phyloP scores from a whole-genome alignment of 2,888 invertebrate genomes.

The Cepaea hortensis region DNA sequence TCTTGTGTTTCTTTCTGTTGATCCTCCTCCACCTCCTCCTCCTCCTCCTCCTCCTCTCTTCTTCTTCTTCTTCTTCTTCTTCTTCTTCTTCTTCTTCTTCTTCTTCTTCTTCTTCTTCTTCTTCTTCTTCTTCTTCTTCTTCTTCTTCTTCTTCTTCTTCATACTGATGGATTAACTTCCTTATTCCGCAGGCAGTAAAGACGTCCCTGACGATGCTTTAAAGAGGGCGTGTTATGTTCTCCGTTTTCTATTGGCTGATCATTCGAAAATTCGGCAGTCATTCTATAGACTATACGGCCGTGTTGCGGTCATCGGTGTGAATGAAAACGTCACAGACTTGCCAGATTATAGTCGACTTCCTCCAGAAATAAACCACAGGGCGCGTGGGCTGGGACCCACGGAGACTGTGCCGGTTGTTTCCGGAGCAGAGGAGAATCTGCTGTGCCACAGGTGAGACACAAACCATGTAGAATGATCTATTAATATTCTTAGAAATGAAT shows the following conservation, averaged over 20 bases:
- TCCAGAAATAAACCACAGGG: slow-evolving; percentile 48
- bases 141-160: not conserved
- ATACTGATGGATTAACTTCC: not conserved
- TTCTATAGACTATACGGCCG: slow-evolving; percentile 62
- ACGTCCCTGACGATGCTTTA: slow-evolving; percentile 60
- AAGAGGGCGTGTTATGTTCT: slow-evolving; percentile 67
- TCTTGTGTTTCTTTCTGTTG: too few species aligned
- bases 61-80: too few species aligned
- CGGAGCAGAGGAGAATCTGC: slow-evolving; percentile 62
- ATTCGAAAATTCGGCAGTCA: slow-evolving; percentile 55
- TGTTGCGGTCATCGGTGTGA: slow-evolving; percentile 58
- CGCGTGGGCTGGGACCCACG: slow-evolving; percentile 62
- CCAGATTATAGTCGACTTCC: slow-evolving; percentile 61
- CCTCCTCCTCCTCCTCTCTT: too few species aligned
- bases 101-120: not conserved
- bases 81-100: not conserved
- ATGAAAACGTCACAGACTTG: slow-evolving; percentile 57
- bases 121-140: not conserved
- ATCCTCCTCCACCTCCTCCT: too few species aligned
- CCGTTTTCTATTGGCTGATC: slow-evolving; percentile 65
- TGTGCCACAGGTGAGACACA: slow-evolving; percentile 51
- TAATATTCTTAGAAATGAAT: too few species aligned
- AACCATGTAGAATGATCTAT: not conserved
- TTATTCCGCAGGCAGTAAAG: slow-evolving; percentile 52
- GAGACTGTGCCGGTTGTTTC: slow-evolving; percentile 56